Evolutionary conservation across 2,797 vertebrate genomes (phyloP).

Genomic region (Sebastes alutus): DNA sequence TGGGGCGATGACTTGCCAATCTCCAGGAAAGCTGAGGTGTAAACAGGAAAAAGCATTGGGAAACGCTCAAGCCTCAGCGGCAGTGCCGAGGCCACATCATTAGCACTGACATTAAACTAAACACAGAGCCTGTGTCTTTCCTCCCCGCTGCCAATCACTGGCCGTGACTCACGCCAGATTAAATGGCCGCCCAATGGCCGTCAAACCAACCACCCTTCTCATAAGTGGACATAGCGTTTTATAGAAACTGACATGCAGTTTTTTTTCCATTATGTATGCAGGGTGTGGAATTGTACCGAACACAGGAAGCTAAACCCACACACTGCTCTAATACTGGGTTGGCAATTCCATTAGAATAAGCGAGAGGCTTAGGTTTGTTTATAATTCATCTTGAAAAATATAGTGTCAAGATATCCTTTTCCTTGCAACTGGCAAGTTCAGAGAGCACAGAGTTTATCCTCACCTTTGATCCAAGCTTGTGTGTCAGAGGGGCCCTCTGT

Average conservation of each 20-base stretch:
- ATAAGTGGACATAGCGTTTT: constrained; percentile 50
- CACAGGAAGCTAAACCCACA: constrained; percentile 41
- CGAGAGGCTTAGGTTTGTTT: constrained; percentile 35
- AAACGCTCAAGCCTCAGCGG: constrained; percentile 62
- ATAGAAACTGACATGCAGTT: constrained; percentile 55
- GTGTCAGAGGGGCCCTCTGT: constrained; percentile 39
- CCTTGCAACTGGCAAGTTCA: constrained; percentile 21
- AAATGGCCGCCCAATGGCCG: constrained; percentile 43
- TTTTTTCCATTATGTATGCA: constrained; percentile 50
- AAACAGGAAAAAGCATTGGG: constrained; percentile 74
- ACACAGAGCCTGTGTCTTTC: constrained; percentile 62
- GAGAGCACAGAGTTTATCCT: constrained; percentile 17
- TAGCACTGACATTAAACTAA: constrained; percentile 66
- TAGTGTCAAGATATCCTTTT: constrained; percentile 29
- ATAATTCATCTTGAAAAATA: constrained; percentile 48
- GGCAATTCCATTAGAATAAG: constrained; percentile 47
- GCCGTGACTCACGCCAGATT: constrained; percentile 61
- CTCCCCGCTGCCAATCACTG: constrained; percentile 51
- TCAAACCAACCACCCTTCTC: constrained; percentile 45
- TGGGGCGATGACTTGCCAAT: constrained; percentile 18
- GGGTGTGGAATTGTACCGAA: constrained; percentile 46
- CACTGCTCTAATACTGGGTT: constrained; percentile 32
- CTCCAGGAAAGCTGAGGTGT: constrained; percentile 67
- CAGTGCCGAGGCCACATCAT: constrained; percentile 67
- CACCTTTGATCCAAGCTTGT: constrained; percentile 42